Conservation (phyloP, 2,797 vertebrate species). For the Liasis olivaceus region DNA sequence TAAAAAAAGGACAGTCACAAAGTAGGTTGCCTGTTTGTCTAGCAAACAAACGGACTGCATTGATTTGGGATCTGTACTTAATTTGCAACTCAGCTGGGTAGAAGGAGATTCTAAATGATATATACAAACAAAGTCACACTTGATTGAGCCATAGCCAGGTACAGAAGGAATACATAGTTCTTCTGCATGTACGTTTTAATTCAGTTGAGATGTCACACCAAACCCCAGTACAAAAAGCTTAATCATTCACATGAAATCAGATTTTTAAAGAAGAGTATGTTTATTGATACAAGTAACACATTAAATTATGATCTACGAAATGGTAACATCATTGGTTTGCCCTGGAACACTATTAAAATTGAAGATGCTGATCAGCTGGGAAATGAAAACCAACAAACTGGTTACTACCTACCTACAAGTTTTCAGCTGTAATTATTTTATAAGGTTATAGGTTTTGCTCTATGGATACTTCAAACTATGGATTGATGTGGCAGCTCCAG, state of each 20-base stretch:
- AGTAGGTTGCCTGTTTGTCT: neutral
- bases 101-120: neutral
- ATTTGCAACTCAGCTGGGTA: neutral
- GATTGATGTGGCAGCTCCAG: neutral
- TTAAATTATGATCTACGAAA: neutral
- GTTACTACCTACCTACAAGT: too few species aligned
- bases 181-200: neutral
- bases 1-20: constrained; percentile 1
- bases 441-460: neutral
- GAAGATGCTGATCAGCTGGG: neutral
- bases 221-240: neutral
- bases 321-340: neutral
- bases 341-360: neutral
- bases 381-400: neutral
- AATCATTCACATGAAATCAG: neutral
- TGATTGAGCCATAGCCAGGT: neutral
- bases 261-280: neutral
- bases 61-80: neutral
- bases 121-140: neutral
- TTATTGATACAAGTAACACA: neutral
- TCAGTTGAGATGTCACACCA: neutral
- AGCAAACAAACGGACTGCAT: neutral
- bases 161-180: neutral
- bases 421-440: neutral
- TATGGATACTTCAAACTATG: neutral